A percentile compares a stretch with the other conserved stretches of the same genome.
Evolutionary conservation across 2,888 invertebrate species (phyloP).

Genomic region (Cordilura impudica): DNA sequence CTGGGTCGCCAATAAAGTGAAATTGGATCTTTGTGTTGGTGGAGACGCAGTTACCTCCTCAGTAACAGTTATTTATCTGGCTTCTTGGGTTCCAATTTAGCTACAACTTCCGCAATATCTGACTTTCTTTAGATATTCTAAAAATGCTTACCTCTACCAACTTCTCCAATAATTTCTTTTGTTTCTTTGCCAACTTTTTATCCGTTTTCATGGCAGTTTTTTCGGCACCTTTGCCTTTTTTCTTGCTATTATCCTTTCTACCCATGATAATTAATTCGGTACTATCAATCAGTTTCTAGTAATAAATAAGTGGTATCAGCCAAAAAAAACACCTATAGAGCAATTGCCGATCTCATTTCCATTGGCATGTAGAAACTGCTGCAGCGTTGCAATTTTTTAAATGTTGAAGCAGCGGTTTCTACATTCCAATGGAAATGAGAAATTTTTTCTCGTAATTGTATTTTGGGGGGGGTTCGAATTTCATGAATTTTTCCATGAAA

Average conservation of each 20-base stretch:
- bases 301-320: no score
- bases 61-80: constrained; percentile 82
- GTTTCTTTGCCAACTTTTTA: constrained; percentile 89
- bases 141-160: constrained; percentile 87
- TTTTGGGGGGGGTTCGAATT: no score
- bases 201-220: constrained; percentile 95
- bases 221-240: constrained; percentile 92
- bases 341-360: no score
- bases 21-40: constrained; percentile 88
- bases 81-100: constrained; percentile 88
- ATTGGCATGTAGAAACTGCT: no score
- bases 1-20: constrained; percentile 89
- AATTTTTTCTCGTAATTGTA: no score
- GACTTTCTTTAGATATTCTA: no score
- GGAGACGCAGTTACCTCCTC: constrained; percentile 82
- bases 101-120: constrained; percentile 88
- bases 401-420: no score
- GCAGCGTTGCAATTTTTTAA: no score
- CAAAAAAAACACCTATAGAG: no score
- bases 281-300: no score
- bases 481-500: no score
- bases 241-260: constrained; percentile 90
- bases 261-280: constrained; percentile 85
- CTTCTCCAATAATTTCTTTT: constrained; percentile 89
- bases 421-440: no score